Base-by-base conservation (phyloP, 2,797 vertebrate species). In the Aldrovandia affinis region DNA sequence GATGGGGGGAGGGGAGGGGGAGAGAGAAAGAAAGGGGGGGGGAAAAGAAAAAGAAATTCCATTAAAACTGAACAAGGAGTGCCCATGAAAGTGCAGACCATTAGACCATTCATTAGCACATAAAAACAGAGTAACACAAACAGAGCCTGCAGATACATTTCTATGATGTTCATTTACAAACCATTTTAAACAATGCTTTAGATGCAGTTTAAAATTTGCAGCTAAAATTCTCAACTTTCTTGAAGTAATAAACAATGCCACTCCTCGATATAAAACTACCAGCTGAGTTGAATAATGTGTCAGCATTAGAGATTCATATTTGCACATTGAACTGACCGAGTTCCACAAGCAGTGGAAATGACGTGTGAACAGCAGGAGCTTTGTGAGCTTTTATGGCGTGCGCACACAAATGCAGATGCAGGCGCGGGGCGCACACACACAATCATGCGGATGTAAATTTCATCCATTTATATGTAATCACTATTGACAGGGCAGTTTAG, bases 381-480 rank as follows among this genome's bases (percentile, higher is more conserved):
- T 12, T 52, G 50, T 50, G 12, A 1, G 3, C 57, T 59, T 3
- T 25, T 5, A 59, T 20, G 25, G 57, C 20, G 25, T 59, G 20
- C n/a, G 28, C 2, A 65, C 61, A n/a, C 25, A 65, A 7, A 12
- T 36, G 25, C 25, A 80, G 83, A 61, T 84, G 85, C 77, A 59
- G 9, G 52, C 14, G 86, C 83, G n/a, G n/a, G 2, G 54, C 81
- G 44, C 42, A 28, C 81, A 39, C 36, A 82, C 73, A 83, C 87
- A 55, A 85, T 50, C 88, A 83, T 83, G 86, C 89, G 3, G 44
- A 81, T 84, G 85, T 81, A 91, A 94, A 94, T 92, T 92, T 91
- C 93, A 92, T 91, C 92, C 90, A 91, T 92, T 93, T 92, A 88
- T 84, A 89, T 89, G 80, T 92, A 93, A 94, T 93, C 90, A 89